Conservation (phyloP, 2,797 vertebrate species). For the Gadopsis marmoratus region DNA sequence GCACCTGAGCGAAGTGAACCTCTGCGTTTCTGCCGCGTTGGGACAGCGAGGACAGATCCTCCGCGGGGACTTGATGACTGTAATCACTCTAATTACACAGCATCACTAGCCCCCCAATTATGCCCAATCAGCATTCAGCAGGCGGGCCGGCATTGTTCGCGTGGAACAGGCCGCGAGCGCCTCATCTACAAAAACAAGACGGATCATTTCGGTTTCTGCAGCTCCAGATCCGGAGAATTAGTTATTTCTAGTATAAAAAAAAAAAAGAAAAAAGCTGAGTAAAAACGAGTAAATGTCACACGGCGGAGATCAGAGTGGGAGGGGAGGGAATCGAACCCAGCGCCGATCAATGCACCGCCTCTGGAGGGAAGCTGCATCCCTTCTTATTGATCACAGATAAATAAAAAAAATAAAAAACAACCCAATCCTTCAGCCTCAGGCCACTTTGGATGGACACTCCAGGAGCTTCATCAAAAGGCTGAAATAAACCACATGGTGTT, state of each 20-base stretch:
- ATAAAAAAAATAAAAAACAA: too few species aligned
- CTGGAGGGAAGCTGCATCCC: conserved; percentile 58
- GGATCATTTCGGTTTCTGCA: neutral
- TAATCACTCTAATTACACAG: conserved; percentile 61
- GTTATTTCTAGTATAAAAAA: conserved; percentile 11
- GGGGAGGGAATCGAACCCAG: conserved; percentile 19
- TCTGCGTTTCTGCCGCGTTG: neutral
- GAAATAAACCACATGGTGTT: neutral
- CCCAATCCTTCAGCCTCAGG: neutral
- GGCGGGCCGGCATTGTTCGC: conserved; percentile 13
- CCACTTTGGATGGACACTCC: neutral
- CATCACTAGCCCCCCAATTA: conserved; percentile 56
- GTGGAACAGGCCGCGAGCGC: neutral
- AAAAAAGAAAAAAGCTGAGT: neutral
- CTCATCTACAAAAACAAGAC: conserved; percentile 6
- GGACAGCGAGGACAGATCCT: conserved; percentile 13
- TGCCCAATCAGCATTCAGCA: conserved; percentile 56
- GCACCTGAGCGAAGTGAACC: neutral
- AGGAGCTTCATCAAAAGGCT: neutral
- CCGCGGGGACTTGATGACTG: conserved; percentile 46
- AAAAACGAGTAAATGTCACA: conserved; percentile 43
- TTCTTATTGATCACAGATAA: conserved; percentile 56
- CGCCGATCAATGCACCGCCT: conserved; percentile 49
- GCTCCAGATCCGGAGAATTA: neutral
- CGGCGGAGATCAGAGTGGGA: conserved; percentile 39